Evolutionary conservation across 2,797 vertebrate genomes (phyloP).

Genomic region (Pseudochaenichthys georgianus): DNA sequence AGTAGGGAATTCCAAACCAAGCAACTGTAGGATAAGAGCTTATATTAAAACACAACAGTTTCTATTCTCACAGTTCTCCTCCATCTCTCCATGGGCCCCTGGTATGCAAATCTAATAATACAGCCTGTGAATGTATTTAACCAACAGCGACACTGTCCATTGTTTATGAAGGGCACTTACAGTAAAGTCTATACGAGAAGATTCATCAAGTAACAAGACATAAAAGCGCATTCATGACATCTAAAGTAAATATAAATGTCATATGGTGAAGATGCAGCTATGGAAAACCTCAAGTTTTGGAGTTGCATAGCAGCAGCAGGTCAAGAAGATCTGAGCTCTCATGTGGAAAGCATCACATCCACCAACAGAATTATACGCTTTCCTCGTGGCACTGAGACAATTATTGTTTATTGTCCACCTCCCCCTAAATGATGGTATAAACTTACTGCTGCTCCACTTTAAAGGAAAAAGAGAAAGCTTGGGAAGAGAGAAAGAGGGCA

Average conservation of each 20-base stretch:
- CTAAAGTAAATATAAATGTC: slow-evolving; percentile 46
- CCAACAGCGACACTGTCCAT: slow-evolving; percentile 59
- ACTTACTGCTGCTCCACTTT: slow-evolving; percentile 64
- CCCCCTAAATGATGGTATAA: slow-evolving; percentile 71
- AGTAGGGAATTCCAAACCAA: slow-evolving; percentile 42
- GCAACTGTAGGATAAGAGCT: slow-evolving; percentile 38
- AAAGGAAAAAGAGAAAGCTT: slow-evolving; percentile 53
- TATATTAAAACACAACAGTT: slow-evolving; percentile 66
- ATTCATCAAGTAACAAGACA: slow-evolving; percentile 29
- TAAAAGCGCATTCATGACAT: slow-evolving; percentile 32
- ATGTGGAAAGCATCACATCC: slow-evolving; percentile 79
- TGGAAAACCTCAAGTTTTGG: slow-evolving; percentile 70
- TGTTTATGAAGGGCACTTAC: slow-evolving; percentile 62
- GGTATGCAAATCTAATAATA: slow-evolving; percentile 79
- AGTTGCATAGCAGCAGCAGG: slow-evolving; percentile 66
- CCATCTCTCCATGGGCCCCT: slow-evolving; percentile 62
- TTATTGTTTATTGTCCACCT: slow-evolving; percentile 78
- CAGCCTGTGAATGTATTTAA: slow-evolving; percentile 58
- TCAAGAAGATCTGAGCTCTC: slow-evolving; percentile 73
- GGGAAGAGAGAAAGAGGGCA: slow-evolving; percentile 53
- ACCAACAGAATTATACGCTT: slow-evolving; percentile 76
- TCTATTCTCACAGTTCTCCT: slow-evolving; percentile 58
- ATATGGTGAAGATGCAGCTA: slow-evolving; percentile 35
- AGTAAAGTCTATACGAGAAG: slow-evolving; percentile 52
- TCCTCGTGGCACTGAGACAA: slow-evolving; percentile 74